Evolutionary conservation across 2,888 invertebrate species (phyloP).

Genomic region (Pardosa pseudoannulata): DNA sequence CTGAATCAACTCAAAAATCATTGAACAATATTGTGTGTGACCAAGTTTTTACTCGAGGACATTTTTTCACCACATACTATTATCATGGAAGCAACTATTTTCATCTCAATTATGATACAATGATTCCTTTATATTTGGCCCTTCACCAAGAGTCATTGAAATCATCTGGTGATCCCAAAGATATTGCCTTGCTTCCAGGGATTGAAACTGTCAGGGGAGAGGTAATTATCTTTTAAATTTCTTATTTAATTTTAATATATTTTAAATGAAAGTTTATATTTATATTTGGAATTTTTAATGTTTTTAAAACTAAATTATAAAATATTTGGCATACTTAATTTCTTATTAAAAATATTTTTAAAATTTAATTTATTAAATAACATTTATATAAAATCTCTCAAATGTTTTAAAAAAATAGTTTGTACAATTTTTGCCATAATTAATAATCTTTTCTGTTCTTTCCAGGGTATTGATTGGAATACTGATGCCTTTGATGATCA

Average conservation of each 20-base stretch:
- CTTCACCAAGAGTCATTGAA: constrained; percentile 37
- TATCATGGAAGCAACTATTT: constrained; percentile 75
- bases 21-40: constrained; percentile 72
- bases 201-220: constrained; percentile 74
- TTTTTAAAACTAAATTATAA: too few species aligned
- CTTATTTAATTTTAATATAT: too few species aligned
- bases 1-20: constrained; percentile 21
- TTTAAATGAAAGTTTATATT: too few species aligned
- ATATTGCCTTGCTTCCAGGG: constrained; percentile 73
- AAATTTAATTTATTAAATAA: too few species aligned
- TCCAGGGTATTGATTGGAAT: constrained; percentile 71
- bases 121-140: constrained; percentile 73
- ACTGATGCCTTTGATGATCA: constrained; percentile 72
- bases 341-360: too few species aligned
- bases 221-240: constrained; percentile 60
- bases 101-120: constrained; percentile 75
- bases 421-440: too few species aligned
- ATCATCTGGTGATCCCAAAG: constrained; percentile 47
- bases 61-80: constrained; percentile 75
- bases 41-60: constrained; percentile 73
- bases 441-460: constrained; percentile 19
- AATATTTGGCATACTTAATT: too few species aligned
- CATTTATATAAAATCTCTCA: too few species aligned
- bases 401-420: too few species aligned
- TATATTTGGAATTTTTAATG: too few species aligned